phyloP scores from a whole-genome alignment of 2,797 vertebrate genomes.

The Capromys pilorides region DNA sequence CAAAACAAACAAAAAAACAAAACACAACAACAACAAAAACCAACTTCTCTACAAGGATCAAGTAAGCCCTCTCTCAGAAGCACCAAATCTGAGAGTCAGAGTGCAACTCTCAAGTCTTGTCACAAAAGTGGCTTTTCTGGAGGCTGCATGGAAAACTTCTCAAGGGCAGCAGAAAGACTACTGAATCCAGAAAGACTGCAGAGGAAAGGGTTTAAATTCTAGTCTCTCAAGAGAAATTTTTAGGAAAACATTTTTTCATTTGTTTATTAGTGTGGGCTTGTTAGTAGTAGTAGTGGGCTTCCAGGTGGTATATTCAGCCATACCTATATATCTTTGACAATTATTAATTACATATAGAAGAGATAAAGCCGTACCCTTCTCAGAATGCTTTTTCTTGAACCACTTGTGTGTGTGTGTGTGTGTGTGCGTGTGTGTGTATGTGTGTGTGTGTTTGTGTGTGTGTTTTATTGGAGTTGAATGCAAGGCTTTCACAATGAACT shows the following conservation, averaged over 20 bases:
- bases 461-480: neutral
- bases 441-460: neutral
- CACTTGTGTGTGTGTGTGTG: neutral
- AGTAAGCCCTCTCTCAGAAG: neutral
- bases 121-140: neutral
- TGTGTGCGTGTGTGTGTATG: neutral
- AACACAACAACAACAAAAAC: too few relatives aligned
- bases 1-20: too few relatives aligned
- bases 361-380: neutral
- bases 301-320: neutral
- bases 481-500: neutral
- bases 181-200: neutral
- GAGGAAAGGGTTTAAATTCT: neutral
- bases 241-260: neutral
- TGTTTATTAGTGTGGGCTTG: neutral
- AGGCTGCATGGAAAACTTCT: neutral
- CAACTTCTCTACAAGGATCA: too few relatives aligned
- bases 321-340: neutral
- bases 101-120: neutral
- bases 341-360: neutral
- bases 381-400: neutral
- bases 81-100: neutral
- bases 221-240: neutral
- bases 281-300: neutral
- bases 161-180: neutral